Conservation (phyloP, 2,888 invertebrate genomes). For the Patella ulyssiponensis region DNA sequence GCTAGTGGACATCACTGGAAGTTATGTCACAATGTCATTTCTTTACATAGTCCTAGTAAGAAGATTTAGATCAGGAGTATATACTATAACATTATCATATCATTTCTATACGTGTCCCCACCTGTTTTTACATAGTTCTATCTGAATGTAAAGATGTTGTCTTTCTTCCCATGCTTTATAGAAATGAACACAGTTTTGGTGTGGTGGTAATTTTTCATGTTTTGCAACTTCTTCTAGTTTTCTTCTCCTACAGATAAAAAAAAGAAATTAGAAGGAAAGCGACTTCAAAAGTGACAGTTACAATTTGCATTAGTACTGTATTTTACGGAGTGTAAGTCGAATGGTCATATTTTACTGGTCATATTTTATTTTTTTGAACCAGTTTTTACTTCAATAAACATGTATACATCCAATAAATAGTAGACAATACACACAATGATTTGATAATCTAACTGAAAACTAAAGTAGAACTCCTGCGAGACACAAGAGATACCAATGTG, state of each 20-base stretch:
- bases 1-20: background rate
- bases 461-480: too few relatives aligned
- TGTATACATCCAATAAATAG: too few relatives aligned
- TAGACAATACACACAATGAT: too few relatives aligned
- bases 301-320: background rate
- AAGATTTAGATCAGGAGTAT: too few relatives aligned
- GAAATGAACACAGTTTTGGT: conserved; percentile 80
- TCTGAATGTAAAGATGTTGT: conserved; percentile 79
- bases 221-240: conserved; percentile 80
- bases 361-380: too few relatives aligned
- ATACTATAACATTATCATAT: too few relatives aligned
- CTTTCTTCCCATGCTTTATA: conserved; percentile 83
- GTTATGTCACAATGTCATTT: background rate
- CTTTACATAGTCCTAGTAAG: too few relatives aligned
- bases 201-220: conserved; percentile 80
- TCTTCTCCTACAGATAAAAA: conserved; percentile 69
- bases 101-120: conserved; percentile 29
- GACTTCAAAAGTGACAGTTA: background rate
- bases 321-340: background rate
- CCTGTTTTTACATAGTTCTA: conserved; percentile 80
- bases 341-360: too few relatives aligned
- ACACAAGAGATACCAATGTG: too few relatives aligned
- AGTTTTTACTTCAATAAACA: too few relatives aligned
- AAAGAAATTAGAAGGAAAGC: background rate
- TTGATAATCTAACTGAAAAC: too few relatives aligned